These are phyloP conservation scores for Oenanthe oenanthe DNA, from an alignment of 2,113 vertebrate genomes.

Conservation along the genomic window DNA sequence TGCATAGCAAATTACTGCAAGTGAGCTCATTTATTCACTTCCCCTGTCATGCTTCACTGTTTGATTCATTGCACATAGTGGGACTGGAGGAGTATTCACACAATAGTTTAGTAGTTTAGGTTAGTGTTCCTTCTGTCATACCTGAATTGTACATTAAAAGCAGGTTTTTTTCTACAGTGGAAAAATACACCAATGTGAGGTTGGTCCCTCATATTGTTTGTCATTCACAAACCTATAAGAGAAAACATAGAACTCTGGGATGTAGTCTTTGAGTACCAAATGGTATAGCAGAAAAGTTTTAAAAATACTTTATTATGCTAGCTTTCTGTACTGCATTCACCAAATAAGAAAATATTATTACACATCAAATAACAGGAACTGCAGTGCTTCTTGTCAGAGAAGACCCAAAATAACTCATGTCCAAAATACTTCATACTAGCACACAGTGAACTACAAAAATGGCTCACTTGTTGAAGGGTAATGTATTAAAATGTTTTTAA, in stretches of 20 bases:
- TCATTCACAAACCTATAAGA: neutral
- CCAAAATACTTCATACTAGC: neutral
- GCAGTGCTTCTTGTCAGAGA: neutral
- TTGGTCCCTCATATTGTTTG: neutral
- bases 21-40: neutral
- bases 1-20: neutral
- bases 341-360: neutral
- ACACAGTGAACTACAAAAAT: neutral
- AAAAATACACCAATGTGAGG: neutral
- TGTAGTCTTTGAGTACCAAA: neutral
- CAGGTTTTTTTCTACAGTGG: neutral
- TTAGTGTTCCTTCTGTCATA: neutral
- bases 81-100: neutral
- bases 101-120: neutral
- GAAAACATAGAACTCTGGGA: neutral
- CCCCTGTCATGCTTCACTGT: neutral
- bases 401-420: neutral
- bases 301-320: neutral
- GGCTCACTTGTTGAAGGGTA: neutral
- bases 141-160: neutral
- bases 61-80: neutral
- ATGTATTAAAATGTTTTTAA: neutral
- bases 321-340: neutral
- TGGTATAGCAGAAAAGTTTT: neutral
- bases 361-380: neutral